phyloP scores from a whole-genome alignment of 1,140 invertebrate genomes.

The Drosophila repleta region DNA sequence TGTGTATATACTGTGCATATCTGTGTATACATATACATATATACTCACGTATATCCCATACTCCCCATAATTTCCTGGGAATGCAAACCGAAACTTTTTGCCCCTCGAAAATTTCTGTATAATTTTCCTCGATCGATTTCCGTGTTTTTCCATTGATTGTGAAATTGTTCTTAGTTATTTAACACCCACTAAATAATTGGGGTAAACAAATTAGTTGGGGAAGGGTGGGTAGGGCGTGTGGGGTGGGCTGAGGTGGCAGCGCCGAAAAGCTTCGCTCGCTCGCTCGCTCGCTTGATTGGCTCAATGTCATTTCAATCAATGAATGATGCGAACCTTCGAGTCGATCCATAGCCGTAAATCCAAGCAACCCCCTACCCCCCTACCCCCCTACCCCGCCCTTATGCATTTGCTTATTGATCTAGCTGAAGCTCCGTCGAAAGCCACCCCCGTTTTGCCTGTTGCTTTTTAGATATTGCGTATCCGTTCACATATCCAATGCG shows the following conservation, averaged over 20 bases:
- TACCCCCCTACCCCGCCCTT: neutral
- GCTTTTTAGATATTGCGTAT: slow-evolving; percentile 18
- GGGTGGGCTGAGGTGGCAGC: neutral
- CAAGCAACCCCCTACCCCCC: no score
- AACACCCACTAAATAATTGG: slow-evolving; percentile 21
- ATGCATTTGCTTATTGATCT: neutral
- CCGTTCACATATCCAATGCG: slow-evolving; percentile 48
- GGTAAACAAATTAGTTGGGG: slow-evolving; percentile 5
- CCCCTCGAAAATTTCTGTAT: no score
- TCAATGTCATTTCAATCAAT: slow-evolving; percentile 57
- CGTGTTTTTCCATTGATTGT: neutral
- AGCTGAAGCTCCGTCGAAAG: neutral
- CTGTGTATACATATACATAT: no score
- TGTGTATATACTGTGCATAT: no score
- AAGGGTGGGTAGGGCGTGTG: neutral
- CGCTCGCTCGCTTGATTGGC: slow-evolving; percentile 22
- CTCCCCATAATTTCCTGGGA: no score
- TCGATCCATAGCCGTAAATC: neutral
- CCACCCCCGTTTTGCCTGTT: neutral
- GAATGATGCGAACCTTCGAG: slow-evolving; percentile 9
- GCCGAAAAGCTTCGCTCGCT: slow-evolving; percentile 3
- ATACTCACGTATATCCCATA: no score
- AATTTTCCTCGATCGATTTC: neutral
- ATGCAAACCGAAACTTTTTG: no score
- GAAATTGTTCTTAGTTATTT: slow-evolving; percentile 6